These are phyloP conservation scores for Chamaea fasciata DNA, from an alignment of 2,113 vertebrate species.

Conservation along the genomic window DNA sequence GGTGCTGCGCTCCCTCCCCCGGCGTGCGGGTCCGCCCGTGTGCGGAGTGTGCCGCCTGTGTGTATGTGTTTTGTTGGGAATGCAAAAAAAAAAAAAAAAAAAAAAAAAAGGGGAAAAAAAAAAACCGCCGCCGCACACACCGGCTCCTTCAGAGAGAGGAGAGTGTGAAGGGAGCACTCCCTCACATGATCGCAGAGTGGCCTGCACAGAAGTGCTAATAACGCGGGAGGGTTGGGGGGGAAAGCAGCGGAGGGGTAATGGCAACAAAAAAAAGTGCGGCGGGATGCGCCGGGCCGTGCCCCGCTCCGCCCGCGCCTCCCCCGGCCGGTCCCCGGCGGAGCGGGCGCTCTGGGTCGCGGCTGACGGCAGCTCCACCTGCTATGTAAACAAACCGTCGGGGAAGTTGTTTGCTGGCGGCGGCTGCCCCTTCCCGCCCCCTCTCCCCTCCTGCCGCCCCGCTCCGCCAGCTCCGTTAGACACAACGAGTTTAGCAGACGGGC, in stretches of 20 bases:
- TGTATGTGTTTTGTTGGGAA: too few relatives aligned
- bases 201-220: constrained; percentile 29
- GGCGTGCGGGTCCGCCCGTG: too few relatives aligned
- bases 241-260: constrained; percentile 15
- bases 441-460: not conserved
- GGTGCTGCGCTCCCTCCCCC: too few relatives aligned
- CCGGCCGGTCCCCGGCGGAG: constrained; percentile 65
- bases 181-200: constrained; percentile 74
- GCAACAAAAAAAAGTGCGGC: constrained; percentile 10
- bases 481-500: constrained; percentile 47
- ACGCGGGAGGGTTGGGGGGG: not conserved
- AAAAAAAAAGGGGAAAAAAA: not conserved
- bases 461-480: constrained; percentile 40
- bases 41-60: too few relatives aligned
- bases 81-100: constrained; percentile 13
- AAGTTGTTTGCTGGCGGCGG: constrained; percentile 72
- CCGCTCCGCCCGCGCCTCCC: not conserved
- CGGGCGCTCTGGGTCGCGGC: constrained; percentile 73
- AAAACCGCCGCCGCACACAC: constrained; percentile 36
- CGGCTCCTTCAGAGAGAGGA: constrained; percentile 57
- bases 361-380: constrained; percentile 91
- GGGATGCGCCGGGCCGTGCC: constrained; percentile 35
- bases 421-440: not conserved
- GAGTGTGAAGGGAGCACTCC: constrained; percentile 39
- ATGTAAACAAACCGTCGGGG: constrained; percentile 76